Percentiles rank a stretch among this genome's conserved stretches.
Evolutionary conservation across 2,113 vertebrate species (phyloP).

Genomic region (Colistium nudipinnis): DNA sequence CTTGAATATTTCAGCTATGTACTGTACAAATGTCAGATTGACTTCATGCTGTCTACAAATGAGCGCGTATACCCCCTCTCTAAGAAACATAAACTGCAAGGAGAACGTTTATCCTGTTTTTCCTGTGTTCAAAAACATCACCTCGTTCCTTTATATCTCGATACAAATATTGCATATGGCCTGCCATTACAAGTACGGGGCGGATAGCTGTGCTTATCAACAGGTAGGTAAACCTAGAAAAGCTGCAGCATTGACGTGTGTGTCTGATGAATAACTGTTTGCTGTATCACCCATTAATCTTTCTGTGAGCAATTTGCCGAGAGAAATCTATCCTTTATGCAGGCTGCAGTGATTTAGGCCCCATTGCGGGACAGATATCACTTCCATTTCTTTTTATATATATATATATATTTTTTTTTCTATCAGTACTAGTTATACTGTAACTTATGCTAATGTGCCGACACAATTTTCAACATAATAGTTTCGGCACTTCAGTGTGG

Average conservation of each 20-base stretch:
- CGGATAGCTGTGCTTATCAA: slow-evolving; percentile 35
- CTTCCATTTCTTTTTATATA: slow-evolving; percentile 29
- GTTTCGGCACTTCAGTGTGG: slow-evolving; percentile 15
- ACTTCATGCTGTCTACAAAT: neutral
- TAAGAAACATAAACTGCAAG: neutral
- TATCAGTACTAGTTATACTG: neutral
- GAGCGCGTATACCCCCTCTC: no score
- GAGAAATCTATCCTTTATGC: slow-evolving; percentile 40
- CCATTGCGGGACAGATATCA: slow-evolving; percentile 37
- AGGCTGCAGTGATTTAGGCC: slow-evolving; percentile 24
- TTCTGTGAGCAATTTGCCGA: slow-evolving; percentile 32
- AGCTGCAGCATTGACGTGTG: slow-evolving; percentile 17
- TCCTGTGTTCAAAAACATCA: no score
- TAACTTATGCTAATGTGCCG: slow-evolving; percentile 5
- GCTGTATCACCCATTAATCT: slow-evolving; percentile 48
- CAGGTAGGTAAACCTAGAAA: slow-evolving; percentile 34
- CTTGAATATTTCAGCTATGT: neutral
- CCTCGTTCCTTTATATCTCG: neutral
- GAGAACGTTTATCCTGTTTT: no score
- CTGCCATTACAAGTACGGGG: slow-evolving; percentile 30
- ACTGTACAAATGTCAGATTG: neutral
- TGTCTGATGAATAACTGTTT: slow-evolving; percentile 44
- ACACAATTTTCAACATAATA: slow-evolving; percentile 26
- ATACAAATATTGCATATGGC: slow-evolving; percentile 23
- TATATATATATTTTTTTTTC: neutral